phyloP scores from a whole-genome alignment of 1,140 invertebrate genomes.

The Elymnias hypermnestra region DNA sequence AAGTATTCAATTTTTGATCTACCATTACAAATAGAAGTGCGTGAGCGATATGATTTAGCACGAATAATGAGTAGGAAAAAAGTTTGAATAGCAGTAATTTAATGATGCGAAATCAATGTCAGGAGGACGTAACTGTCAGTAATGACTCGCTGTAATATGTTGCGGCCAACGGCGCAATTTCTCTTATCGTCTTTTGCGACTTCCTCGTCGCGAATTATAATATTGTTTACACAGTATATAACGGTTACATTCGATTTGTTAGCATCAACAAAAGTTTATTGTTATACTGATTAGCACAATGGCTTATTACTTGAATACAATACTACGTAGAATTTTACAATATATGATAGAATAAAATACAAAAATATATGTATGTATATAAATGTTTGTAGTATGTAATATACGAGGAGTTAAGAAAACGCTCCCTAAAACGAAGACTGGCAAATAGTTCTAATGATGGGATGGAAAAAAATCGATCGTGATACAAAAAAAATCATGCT shows the following conservation, averaged over 20 bases:
- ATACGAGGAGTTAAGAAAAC: too few species aligned
- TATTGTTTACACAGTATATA: constrained; percentile 7
- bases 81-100: constrained; percentile 12
- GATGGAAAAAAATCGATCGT: too few species aligned
- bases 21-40: background rate
- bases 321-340: background rate
- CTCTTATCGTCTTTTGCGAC: constrained; percentile 18
- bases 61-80: background rate
- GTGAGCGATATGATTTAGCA: background rate
- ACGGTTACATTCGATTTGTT: constrained; percentile 7
- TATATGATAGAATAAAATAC: background rate
- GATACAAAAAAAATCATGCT: too few species aligned
- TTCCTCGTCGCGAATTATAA: constrained; percentile 9
- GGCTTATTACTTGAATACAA: background rate
- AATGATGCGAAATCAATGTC: constrained; percentile 15
- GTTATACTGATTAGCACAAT: background rate
- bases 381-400: too few species aligned
- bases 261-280: constrained; percentile 1
- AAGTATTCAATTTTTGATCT: background rate
- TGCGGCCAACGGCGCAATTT: constrained; percentile 15
- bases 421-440: too few species aligned
- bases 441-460: too few species aligned
- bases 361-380: too few species aligned
- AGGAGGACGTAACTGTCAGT: constrained; percentile 14
- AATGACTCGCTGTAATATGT: constrained; percentile 1